phyloP scores from a whole-genome alignment of 2,113 vertebrate genomes.

The Cryptomyrus ogoouensis region DNA sequence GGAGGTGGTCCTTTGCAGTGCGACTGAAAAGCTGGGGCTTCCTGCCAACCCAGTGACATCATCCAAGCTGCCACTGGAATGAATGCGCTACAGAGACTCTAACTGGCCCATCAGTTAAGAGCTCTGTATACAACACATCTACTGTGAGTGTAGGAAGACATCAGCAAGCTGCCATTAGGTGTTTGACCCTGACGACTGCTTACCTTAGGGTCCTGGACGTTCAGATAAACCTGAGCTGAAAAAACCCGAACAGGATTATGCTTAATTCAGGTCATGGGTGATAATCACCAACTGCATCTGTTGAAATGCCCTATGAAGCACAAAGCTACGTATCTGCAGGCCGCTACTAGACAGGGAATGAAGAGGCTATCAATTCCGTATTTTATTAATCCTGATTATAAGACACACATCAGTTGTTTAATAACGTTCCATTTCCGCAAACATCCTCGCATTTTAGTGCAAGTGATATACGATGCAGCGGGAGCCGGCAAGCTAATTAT shows the following conservation, averaged over 20 bases:
- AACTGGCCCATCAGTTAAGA: constrained; percentile 5
- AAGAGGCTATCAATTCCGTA: not conserved
- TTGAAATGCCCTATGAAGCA: not conserved
- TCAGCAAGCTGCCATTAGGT: not conserved
- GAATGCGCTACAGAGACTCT: not conserved
- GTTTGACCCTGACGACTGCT: not conserved
- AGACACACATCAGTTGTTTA: not conserved
- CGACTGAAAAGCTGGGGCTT: not conserved
- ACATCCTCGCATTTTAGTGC: not conserved
- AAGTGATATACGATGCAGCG: not conserved
- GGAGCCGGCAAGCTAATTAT: not conserved
- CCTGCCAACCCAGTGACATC: not conserved
- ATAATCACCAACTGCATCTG: not conserved
- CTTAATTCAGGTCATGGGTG: not conserved
- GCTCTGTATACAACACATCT: not conserved
- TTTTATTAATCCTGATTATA: not conserved
- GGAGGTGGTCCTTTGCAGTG: not conserved
- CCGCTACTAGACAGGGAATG: not conserved
- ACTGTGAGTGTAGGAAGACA: not conserved
- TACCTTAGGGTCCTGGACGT: not conserved
- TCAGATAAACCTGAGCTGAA: not conserved
- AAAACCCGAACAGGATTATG: not conserved
- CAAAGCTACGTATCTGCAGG: not conserved
- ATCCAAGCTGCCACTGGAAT: not conserved
- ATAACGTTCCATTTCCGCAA: not conserved